A percentile compares a stretch with the other conserved stretches of the same genome.
phyloP scores from a whole-genome alignment of 1,140 invertebrate species.

The Helicoverpa armigera region DNA sequence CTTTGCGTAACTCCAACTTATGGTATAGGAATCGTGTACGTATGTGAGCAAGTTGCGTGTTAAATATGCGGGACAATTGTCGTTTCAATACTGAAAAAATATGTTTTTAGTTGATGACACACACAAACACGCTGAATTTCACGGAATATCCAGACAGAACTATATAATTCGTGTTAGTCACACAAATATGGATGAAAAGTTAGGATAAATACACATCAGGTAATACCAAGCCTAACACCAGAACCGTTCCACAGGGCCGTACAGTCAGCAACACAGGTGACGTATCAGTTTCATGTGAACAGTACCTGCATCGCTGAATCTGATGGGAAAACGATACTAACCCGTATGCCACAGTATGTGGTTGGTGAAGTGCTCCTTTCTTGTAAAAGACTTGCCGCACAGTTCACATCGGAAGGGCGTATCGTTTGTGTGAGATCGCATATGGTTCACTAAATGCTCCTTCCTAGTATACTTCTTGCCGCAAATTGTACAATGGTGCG shows the following conservation, averaged over 20 bases:
- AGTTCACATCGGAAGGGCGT: slow-evolving; percentile 93
- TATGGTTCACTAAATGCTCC: slow-evolving; percentile 92
- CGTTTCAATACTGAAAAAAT: no score
- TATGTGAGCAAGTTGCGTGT: no score
- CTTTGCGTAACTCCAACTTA: no score
- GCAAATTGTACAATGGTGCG: slow-evolving; percentile 91
- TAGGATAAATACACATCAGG: background rate
- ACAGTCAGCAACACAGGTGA: slow-evolving; percentile 27
- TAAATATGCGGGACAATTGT: no score
- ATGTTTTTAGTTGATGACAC: no score
- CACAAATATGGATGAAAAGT: slow-evolving; percentile 11
- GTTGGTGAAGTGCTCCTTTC: slow-evolving; percentile 95
- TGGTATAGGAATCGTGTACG: no score
- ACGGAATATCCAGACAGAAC: no score
- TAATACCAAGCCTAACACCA: slow-evolving; percentile 43
- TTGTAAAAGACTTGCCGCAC: slow-evolving; percentile 95
- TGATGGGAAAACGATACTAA: slow-evolving; percentile 75
- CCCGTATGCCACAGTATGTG: slow-evolving; percentile 94
- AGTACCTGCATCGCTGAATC: slow-evolving; percentile 2
- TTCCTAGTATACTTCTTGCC: slow-evolving; percentile 93
- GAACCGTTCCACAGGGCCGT: slow-evolving; percentile 6
- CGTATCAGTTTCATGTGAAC: background rate
- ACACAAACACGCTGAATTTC: background rate
- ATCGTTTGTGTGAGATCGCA: slow-evolving; percentile 94
- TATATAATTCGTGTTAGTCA: background rate